phyloP scores from a whole-genome alignment of 1,140 invertebrate genomes.

The Streblospio benedicti region DNA sequence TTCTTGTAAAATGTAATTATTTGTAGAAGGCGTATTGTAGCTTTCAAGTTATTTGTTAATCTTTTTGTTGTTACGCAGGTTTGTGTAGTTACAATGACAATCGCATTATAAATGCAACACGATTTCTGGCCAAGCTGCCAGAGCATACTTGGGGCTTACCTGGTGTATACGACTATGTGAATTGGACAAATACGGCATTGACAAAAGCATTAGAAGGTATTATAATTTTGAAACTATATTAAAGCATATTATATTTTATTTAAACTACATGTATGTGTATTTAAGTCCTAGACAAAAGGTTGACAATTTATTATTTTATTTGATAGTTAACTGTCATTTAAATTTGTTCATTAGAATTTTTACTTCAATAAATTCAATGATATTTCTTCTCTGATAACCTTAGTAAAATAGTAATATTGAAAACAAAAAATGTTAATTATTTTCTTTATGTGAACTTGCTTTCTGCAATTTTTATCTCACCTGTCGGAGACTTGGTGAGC shows the following conservation, averaged over 20 bases:
- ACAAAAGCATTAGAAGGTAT: conserved; percentile 4
- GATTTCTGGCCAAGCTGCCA: conserved; percentile 30
- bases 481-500: no score
- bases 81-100: conserved; percentile 22
- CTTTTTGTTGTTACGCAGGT: no score
- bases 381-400: no score
- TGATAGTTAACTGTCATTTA: background rate
- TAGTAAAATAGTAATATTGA: no score
- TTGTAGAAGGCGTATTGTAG: no score
- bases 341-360: background rate
- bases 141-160: conserved; percentile 36
- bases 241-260: background rate
- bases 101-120: conserved; percentile 28
- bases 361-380: background rate
- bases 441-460: no score
- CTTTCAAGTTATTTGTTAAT: no score
- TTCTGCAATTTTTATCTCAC: no score
- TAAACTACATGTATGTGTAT: background rate
- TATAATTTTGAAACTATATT: background rate
- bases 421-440: no score
- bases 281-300: background rate
- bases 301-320: background rate
- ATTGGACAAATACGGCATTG: conserved; percentile 10
- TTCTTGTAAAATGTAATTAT: no score
- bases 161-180: background rate